These are phyloP conservation scores for Leucosticte australis DNA, from an alignment of 2,113 vertebrate species.

Conservation along the genomic window DNA sequence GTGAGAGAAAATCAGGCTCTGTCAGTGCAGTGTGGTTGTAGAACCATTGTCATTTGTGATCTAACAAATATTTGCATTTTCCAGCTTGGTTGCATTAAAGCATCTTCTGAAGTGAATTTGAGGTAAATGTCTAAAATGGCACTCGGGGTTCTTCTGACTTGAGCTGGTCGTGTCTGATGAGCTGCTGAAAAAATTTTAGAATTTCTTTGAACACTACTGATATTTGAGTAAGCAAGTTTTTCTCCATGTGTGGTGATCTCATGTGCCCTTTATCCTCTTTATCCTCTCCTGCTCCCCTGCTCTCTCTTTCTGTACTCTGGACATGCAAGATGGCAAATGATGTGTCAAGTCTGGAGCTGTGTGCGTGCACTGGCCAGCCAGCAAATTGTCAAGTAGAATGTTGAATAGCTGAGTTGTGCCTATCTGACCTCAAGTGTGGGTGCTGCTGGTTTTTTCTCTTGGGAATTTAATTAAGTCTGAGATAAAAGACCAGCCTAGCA, in stretches of 20 bases:
- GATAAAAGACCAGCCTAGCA: not conserved
- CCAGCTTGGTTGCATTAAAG: not conserved
- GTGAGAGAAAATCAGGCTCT: not conserved
- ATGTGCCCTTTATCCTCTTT: not conserved
- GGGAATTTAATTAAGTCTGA: not conserved
- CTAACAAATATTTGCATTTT: not conserved
- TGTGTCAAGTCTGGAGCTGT: not conserved
- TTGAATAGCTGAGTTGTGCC: not conserved
- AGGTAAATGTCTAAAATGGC: not conserved
- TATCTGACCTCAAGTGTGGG: not conserved
- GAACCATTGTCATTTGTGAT: fast-evolving
- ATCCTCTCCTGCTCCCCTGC: not conserved
- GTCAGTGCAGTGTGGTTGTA: not conserved
- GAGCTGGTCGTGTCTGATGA: not conserved
- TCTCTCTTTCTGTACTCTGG: not conserved
- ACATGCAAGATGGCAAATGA: not conserved
- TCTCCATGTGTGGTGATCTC: not conserved
- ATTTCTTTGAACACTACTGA: not conserved
- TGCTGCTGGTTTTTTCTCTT: not conserved
- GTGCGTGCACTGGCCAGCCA: not conserved
- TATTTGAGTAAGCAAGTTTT: not conserved
- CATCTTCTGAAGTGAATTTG: not conserved
- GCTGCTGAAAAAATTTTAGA: not conserved
- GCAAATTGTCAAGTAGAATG: not conserved
- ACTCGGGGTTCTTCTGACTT: not conserved